Percentiles rank a stretch among this genome's conserved stretches.
Evolutionary conservation across 2,797 vertebrate genomes (phyloP).

Genomic region (Denticeps clupeoides): DNA sequence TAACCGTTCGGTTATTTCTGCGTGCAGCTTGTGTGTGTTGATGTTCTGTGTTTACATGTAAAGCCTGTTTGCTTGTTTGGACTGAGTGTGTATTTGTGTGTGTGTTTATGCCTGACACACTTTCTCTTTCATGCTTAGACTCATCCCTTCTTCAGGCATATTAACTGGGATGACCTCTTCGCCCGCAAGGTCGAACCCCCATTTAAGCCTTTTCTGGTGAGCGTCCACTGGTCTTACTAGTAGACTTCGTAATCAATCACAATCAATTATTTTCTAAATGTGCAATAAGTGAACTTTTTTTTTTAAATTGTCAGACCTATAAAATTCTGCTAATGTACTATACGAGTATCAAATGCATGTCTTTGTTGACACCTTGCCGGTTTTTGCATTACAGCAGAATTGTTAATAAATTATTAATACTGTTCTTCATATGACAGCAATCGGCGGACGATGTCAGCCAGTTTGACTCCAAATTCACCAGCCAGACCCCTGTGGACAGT

Average conservation of each 20-base stretch:
- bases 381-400: not conserved
- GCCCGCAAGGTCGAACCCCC: slow-evolving; percentile 87
- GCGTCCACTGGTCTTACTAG: slow-evolving; percentile 16
- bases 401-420: not conserved
- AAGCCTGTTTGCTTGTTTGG: not conserved
- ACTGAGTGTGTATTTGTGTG: too few species aligned
- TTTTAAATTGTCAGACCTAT: too few species aligned
- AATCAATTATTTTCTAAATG: too few species aligned
- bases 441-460: slow-evolving; percentile 94
- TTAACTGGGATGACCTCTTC: slow-evolving; percentile 88
- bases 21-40: not conserved
- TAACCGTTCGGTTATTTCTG: too few species aligned
- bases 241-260: too few species aligned
- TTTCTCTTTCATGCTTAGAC: slow-evolving; percentile 43
- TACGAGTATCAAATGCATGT: too few species aligned
- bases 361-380: not conserved
- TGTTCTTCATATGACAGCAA: slow-evolving; percentile 52
- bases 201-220: slow-evolving; percentile 86
- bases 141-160: slow-evolving; percentile 85
- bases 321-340: too few species aligned
- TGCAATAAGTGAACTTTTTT: too few species aligned
- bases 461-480: slow-evolving; percentile 97
- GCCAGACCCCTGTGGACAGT: slow-evolving; percentile 93
- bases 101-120: not conserved
- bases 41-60: not conserved